Conservation (phyloP, 2,797 vertebrate genomes). For the Gephyroberyx darwinii region DNA sequence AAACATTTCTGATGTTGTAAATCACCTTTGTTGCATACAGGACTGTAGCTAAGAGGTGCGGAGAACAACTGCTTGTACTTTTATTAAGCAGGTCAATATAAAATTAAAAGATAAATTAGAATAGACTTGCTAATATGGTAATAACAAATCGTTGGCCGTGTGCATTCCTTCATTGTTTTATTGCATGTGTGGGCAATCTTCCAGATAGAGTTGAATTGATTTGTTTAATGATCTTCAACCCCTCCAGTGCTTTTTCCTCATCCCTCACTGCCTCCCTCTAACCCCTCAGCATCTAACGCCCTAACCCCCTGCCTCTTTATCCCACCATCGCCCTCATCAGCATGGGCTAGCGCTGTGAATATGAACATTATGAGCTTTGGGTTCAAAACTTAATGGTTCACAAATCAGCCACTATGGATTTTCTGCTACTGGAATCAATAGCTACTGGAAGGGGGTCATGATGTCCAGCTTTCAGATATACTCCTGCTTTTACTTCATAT, state of each 20-base stretch:
- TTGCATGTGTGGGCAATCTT: conserved; percentile 78
- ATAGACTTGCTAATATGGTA: conserved; percentile 73
- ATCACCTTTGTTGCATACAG: background rate
- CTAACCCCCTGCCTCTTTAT: conserved; percentile 75
- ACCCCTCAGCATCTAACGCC: conserved; percentile 66
- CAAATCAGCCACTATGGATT: conserved; percentile 91
- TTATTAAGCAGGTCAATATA: conserved; percentile 53
- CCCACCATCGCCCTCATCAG: conserved; percentile 79
- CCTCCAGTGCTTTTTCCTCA: conserved; percentile 66
- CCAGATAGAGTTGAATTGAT: conserved; percentile 77
- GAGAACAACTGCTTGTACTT: conserved; percentile 21
- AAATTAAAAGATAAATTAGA: conserved; percentile 54
- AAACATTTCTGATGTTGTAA: too few relatives aligned
- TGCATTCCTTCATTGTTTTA: conserved; percentile 70
- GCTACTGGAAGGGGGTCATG: conserved; percentile 84
- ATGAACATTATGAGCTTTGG: conserved; percentile 86
- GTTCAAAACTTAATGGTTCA: conserved; percentile 90
- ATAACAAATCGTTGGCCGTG: conserved; percentile 64
- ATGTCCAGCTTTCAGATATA: conserved; percentile 86
- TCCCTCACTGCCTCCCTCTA: conserved; percentile 56
- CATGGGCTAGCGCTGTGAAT: conserved; percentile 82
- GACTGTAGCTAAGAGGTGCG: conserved; percentile 7
- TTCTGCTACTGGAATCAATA: conserved; percentile 84
- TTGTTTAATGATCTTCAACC: conserved; percentile 76
- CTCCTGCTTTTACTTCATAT: conserved; percentile 84